Percentiles rank a stretch among this genome's conserved stretches.
Evolutionary conservation across 2,888 invertebrate genomes (phyloP).

Genomic region (Calameuta filiformis): DNA sequence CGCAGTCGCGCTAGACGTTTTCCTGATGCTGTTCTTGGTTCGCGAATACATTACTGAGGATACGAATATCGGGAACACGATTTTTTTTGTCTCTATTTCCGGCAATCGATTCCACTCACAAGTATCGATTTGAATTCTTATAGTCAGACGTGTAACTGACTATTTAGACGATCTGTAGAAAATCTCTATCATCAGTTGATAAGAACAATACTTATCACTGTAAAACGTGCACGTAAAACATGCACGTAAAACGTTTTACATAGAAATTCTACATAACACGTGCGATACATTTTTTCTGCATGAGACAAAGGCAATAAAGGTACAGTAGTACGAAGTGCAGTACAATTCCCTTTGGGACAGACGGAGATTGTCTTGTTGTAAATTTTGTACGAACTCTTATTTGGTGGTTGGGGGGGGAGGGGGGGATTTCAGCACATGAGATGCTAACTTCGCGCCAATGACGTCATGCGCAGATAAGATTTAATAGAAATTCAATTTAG

Average conservation of each 20-base stretch:
- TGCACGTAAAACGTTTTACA: background rate
- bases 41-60: background rate
- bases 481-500: background rate
- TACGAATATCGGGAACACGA: background rate
- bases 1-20: slow-evolving; percentile 10
- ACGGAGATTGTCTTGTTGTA: background rate
- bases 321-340: background rate
- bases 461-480: background rate
- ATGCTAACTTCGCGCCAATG: background rate
- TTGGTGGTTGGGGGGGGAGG: fast-evolving
- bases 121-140: background rate
- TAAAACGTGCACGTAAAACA: background rate
- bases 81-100: background rate
- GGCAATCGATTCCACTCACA: background rate
- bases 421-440: too few relatives aligned
- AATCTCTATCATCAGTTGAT: background rate
- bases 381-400: background rate
- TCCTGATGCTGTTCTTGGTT: background rate
- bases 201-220: background rate
- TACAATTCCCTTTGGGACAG: background rate
- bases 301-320: background rate
- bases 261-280: background rate
- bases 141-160: background rate
- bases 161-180: background rate
- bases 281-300: background rate